Evolutionary conservation across 2,113 vertebrate genomes (phyloP).

Genomic region (Myotis brandtii): DNA sequence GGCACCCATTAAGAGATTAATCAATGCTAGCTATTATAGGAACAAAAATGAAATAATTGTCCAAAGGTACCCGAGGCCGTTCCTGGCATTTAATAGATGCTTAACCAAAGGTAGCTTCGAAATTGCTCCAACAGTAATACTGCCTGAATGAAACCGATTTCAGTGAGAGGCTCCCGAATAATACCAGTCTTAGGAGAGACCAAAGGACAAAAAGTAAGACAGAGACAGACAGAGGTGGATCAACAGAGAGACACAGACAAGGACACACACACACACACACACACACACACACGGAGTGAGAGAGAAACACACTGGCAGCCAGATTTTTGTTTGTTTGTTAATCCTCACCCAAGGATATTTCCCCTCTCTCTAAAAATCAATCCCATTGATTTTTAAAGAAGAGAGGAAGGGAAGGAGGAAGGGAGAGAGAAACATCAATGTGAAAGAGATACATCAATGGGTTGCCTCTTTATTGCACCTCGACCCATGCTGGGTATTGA

Average conservation of each 20-base stretch:
- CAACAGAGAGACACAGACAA: not conserved
- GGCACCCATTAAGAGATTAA: not conserved
- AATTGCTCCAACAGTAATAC: not conserved
- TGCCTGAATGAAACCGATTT: not conserved
- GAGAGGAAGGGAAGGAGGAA: too few relatives aligned
- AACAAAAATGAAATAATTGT: not conserved
- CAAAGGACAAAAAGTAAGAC: not conserved
- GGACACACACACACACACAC: not conserved
- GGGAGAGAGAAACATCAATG: too few relatives aligned
- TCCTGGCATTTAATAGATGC: not conserved
- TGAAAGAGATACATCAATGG: too few relatives aligned
- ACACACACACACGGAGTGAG: fast-evolving
- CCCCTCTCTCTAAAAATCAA: too few relatives aligned
- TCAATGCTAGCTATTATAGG: not conserved
- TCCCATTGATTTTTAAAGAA: too few relatives aligned
- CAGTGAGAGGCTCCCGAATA: not conserved
- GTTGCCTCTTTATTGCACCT: too few relatives aligned
- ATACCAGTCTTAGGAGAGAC: not conserved
- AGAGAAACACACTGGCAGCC: not conserved
- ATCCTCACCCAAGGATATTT: too few relatives aligned
- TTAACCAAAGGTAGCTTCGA: conserved; percentile 26
- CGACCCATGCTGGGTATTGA: too few relatives aligned
- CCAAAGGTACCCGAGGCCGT: not conserved
- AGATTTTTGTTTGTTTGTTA: not conserved
- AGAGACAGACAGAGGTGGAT: not conserved